Evolutionary conservation across 2,113 vertebrate genomes (phyloP), one percentile per base, ranked within the genome.

Genomic region (Murina feae): DNA sequence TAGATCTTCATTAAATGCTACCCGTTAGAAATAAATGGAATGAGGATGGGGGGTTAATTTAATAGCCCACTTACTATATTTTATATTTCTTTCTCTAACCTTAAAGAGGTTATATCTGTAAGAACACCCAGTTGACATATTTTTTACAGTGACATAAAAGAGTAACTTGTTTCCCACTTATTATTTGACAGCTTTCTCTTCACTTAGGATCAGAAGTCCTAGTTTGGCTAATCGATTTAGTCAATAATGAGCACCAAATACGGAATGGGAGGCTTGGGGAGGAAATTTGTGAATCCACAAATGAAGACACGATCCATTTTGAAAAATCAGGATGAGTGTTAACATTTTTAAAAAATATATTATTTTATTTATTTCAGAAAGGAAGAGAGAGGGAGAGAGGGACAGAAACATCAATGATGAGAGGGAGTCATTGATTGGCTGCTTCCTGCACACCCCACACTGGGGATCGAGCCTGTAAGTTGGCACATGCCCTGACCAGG

Each of bases 161-260:
- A 65, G 37, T 96, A 53, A 79, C 87, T 94, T 72, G 82, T 93
- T 95, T 71, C 35, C 35, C 32, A 60, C 82, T 90, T 94, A n/a
- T 93, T 94, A 85, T 66, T 30, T 5, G 47, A 83, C 72, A 92
- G 49, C 44, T 58, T 95, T 93, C 49, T 96, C 68, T 69, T 94
- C 39, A 81, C 37, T 95, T 53, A 71, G 58, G 35, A 69, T 89
- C 47, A 94, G 78, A 88, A 86, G 49, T 32, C 23, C 17, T 69
- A 51, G 92, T 53, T 17, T 96, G 90, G 23, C 47, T 93, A 10
- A 95, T 88, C 71, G 87, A 76, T 86, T 92, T 42, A 5, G 5
- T 51, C 66, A 32, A 6, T 74, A 49, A 89, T 85, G 93, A 86
- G 9, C 53, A 75, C 6, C 32, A 88, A 75, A 60, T 78, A 1